Evolutionary conservation across 2,888 invertebrate genomes (phyloP), one percentile per base, ranked within the genome.

Genomic region (Eudasyphora cyanicolor): DNA sequence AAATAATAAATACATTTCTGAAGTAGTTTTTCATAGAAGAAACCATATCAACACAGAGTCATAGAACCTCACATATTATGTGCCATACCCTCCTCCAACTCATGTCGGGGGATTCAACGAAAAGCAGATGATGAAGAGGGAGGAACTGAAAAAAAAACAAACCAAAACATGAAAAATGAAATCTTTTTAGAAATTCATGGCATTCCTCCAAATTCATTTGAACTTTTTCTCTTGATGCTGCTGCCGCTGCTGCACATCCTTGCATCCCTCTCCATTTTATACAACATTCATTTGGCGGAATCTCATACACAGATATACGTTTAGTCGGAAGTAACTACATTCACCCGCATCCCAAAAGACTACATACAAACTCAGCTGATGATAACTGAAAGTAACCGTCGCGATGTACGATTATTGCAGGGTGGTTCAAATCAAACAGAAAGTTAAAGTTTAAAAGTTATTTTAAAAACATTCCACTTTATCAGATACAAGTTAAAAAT

Each of bases 181-280:
- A 78, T 80, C 19, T 60, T 81, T 73, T 81, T 60, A 73, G 60
- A 76, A 76, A 79, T 79, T 81, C 78, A 84, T 84, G 84, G 78
- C 78, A 62, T 76, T 81, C 76, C 73, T 84, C 81, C 81, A 84
- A 84, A 84, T 73, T 84, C 69, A 79, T 79, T 81, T 78, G 21
- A 81, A 69, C 54, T 67, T 81, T 78, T 79, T 51, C 70, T 67
- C 6, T 14, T 54, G 19, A 3, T 35, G 45, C 51, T n/a, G 32
- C 7, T 49, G 0, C 35, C 17, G 3, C 0, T 49, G 45, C 14
- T 12, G 29, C 49, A 17, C 29, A n/a, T 42, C 74, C 21, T 49
- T 19, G 17, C 60, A 5, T 27, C 60, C 57, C 27, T 27, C 27
- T 14, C 27, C n/a, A n/a, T n/a, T n/a, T n/a, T 5, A 27, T 60